These are phyloP conservation scores for Lontra canadensis DNA, from an alignment of 2,113 vertebrate species.

Conservation along the genomic window DNA sequence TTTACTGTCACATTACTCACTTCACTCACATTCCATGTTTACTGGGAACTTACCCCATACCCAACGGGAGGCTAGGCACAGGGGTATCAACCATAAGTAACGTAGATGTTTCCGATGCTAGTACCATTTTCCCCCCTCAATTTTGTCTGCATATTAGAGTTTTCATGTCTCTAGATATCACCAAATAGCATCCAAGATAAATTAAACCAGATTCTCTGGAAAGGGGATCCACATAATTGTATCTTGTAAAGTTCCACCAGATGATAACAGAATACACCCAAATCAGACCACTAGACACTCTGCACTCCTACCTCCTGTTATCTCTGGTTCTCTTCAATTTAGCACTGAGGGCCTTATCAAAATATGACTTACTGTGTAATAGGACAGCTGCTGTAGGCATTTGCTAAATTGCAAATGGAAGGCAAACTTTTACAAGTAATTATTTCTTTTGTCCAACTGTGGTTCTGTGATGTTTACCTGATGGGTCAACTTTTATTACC, in stretches of 20 bases:
- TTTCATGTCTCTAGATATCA: not conserved
- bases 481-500: conserved; percentile 25
- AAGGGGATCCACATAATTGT: not conserved
- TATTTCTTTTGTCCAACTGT: not conserved
- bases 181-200: not conserved
- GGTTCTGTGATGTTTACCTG: not conserved
- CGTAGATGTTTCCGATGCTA: not conserved
- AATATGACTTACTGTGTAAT: not conserved
- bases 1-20: not conserved
- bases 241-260: not conserved
- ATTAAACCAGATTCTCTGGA: not conserved
- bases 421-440: not conserved
- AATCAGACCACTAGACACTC: too few relatives aligned
- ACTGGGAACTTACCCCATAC: not conserved
- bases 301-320: not conserved
- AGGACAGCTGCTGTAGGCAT: not conserved
- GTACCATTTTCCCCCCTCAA: not conserved
- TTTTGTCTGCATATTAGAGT: not conserved
- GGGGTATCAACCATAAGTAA: not conserved
- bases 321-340: not conserved
- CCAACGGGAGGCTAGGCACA: not conserved
- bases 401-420: not conserved
- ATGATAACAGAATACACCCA: not conserved
- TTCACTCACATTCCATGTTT: not conserved
- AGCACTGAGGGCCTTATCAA: not conserved